Conservation (phyloP, 2,797 vertebrate species). For the Hypotaenidia philippensis region DNA sequence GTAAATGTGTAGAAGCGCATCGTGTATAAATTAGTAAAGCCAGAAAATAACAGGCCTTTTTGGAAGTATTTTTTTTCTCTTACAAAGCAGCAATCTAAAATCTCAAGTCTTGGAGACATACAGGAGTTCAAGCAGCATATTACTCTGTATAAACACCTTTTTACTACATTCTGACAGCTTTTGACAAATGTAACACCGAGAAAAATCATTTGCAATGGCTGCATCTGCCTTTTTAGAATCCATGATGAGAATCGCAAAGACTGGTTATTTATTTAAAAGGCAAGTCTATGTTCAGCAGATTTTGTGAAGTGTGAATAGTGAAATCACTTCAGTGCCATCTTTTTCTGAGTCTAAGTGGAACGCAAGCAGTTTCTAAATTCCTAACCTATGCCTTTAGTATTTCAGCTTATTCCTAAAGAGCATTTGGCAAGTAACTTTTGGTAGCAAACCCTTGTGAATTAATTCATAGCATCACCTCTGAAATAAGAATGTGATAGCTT, state of each 20-base stretch:
- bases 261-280: conserved; percentile 61
- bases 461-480: not conserved
- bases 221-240: conserved; percentile 63
- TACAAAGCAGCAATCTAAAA: not conserved
- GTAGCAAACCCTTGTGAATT: not conserved
- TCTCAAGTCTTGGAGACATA: conserved; percentile 3
- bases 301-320: conserved; percentile 45
- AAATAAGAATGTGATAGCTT: not conserved
- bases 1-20: not conserved
- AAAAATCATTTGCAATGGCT: conserved; percentile 64
- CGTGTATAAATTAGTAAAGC: conserved; percentile 13
- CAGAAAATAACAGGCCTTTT: not conserved
- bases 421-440: not conserved
- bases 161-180: conserved; percentile 59
- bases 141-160: conserved; percentile 58
- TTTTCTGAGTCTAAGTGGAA: not conserved
- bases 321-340: conserved; percentile 6
- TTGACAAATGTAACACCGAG: conserved; percentile 62
- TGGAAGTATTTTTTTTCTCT: not conserved
- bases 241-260: conserved; percentile 31
- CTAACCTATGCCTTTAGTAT: not conserved
- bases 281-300: not conserved
- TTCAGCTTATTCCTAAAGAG: not conserved
- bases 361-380: not conserved
- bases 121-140: conserved; percentile 59